A percentile compares a stretch with the other conserved stretches of the same genome.
Conservation (phyloP, 2,113 vertebrate genomes). For the human region DNA sequence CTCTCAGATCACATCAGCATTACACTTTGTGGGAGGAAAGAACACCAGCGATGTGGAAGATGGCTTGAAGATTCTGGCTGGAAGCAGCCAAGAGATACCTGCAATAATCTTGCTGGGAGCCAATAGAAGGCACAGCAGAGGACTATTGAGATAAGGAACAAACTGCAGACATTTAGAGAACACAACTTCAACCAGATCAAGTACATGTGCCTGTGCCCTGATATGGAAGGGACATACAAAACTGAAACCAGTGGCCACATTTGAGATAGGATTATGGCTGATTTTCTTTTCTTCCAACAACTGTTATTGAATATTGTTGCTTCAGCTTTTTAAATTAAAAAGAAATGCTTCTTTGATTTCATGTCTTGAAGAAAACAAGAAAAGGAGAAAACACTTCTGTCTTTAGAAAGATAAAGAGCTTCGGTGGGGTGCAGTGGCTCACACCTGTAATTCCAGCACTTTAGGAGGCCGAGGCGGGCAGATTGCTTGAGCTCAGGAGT, state of each 20-base stretch:
- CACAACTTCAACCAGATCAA: background rate
- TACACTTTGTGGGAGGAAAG: background rate
- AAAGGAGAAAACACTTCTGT: constrained; percentile 23
- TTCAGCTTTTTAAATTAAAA: constrained; percentile 39
- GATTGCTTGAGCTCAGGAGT: too few species aligned
- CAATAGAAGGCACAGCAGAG: background rate
- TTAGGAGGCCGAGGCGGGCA: too few species aligned
- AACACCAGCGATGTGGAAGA: background rate
- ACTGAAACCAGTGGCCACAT: background rate
- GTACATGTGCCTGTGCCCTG: background rate
- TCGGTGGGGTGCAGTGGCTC: background rate
- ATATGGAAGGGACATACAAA: background rate
- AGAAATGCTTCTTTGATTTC: constrained; percentile 23
- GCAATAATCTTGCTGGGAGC: background rate
- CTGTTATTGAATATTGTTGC: constrained; percentile 27
- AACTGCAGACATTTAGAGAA: background rate
- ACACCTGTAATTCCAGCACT: too few species aligned
- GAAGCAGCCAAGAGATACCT: background rate
- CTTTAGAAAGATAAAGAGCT: constrained; percentile 43
- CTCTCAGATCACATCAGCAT: background rate
- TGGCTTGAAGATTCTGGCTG: background rate
- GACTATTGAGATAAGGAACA: background rate
- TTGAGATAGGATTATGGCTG: constrained; percentile 23
- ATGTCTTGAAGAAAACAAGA: constrained; percentile 25
- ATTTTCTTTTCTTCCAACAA: background rate